Percentiles rank a stretch among this genome's conserved stretches.
phyloP scores from a whole-genome alignment of 2,113 vertebrate genomes.

The Prietella phreatophila region DNA sequence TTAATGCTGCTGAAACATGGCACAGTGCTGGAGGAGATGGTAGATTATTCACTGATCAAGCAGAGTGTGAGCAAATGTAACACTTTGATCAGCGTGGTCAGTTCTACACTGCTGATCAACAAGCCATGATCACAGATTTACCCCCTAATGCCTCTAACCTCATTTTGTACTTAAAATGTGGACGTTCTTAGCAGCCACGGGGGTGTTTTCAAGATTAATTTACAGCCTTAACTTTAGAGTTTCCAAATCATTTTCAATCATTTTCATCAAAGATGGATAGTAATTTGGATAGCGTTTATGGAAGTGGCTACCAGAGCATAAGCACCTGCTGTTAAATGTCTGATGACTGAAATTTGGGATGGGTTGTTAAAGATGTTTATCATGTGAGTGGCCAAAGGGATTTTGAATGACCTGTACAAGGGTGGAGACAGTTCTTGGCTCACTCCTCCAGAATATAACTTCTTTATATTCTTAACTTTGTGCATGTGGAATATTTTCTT shows the following conservation, averaged over 20 bases:
- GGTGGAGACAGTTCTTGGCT: too few relatives aligned
- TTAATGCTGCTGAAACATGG: constrained; percentile 33
- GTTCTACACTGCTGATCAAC: not conserved
- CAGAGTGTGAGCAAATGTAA: not conserved
- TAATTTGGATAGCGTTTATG: not conserved
- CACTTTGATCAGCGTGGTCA: not conserved
- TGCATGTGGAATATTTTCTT: not conserved
- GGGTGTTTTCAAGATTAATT: not conserved
- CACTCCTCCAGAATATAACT: not conserved
- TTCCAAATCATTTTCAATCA: not conserved
- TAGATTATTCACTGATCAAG: constrained; percentile 14
- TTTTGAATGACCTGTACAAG: not conserved
- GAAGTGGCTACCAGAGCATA: not conserved
- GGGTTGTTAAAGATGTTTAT: not conserved
- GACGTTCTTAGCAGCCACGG: not conserved
- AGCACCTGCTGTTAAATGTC: not conserved
- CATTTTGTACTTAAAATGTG: not conserved
- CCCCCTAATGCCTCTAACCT: not conserved
- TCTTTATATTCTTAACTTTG: not conserved
- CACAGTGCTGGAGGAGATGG: constrained; percentile 1
- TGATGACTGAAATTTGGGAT: not conserved
- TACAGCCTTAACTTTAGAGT: not conserved
- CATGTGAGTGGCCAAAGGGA: not conserved
- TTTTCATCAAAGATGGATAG: not conserved
- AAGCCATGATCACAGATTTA: not conserved